These are phyloP conservation scores for Clunio marinus DNA, from an alignment of 2,888 invertebrate species.

Conservation along the genomic window DNA sequence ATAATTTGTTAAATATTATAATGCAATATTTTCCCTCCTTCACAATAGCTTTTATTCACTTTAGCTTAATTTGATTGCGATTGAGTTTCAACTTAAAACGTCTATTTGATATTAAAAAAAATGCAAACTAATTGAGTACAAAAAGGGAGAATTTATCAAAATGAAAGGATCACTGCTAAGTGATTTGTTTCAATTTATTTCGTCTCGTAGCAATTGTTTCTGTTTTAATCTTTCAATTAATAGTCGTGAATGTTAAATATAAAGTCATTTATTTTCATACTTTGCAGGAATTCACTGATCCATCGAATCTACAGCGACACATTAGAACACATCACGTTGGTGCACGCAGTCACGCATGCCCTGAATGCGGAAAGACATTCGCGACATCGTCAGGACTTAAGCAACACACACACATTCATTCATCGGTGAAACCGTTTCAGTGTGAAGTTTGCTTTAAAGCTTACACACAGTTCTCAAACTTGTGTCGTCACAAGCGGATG, in stretches of 20 bases:
- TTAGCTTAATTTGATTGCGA: background rate
- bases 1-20: background rate
- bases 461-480: constrained; percentile 98
- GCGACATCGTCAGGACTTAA: constrained; percentile 96
- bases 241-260: constrained; percentile 29
- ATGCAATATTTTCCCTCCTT: background rate
- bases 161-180: constrained; percentile 1
- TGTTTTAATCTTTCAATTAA: constrained; percentile 7
- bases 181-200: background rate
- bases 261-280: constrained; percentile 6
- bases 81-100: too few relatives aligned
- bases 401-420: constrained; percentile 99
- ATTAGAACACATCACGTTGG: constrained; percentile 94
- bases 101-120: too few relatives aligned
- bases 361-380: constrained; percentile 98
- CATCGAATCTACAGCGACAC: constrained; percentile 94
- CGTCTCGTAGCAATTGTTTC: background rate
- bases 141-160: background rate
- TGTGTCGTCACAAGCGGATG: constrained; percentile 99
- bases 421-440: constrained; percentile 95
- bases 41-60: background rate
- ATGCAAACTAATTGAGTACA: background rate
- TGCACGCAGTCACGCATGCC: constrained; percentile 93
- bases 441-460: constrained; percentile 96
- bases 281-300: constrained; percentile 85